A percentile compares a stretch with the other conserved stretches of the same genome.
Evolutionary conservation across 2,888 invertebrate species (phyloP).

Genomic region (Trypoxylon attenuatum): DNA sequence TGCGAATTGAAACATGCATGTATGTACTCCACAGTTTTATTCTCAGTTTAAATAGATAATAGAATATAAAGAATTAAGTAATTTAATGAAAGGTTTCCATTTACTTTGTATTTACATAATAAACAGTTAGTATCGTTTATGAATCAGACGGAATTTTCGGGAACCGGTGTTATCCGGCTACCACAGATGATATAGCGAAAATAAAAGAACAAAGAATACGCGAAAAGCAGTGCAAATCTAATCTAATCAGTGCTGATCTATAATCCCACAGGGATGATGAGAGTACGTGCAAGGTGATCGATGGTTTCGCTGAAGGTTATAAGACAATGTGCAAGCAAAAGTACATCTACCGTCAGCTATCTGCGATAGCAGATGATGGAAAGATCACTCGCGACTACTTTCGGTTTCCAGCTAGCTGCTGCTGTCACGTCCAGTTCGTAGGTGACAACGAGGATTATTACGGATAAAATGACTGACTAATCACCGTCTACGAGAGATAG

Average conservation of each 20-base stretch:
- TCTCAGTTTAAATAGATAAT: too few relatives aligned
- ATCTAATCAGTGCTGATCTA: background rate
- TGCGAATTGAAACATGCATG: slow-evolving; percentile 84
- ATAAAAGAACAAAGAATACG: background rate
- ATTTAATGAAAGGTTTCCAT: too few relatives aligned
- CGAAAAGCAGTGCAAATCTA: background rate
- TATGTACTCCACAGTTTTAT: slow-evolving; percentile 77
- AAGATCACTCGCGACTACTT: slow-evolving; percentile 76
- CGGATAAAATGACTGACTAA: background rate
- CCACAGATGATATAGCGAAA: too few relatives aligned
- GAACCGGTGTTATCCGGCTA: too few relatives aligned
- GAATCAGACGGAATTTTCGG: too few relatives aligned
- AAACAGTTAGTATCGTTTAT: too few relatives aligned
- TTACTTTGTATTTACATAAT: background rate
- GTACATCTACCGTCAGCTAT: slow-evolving; percentile 76
- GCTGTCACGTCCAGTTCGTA: slow-evolving; percentile 76
- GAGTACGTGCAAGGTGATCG: slow-evolving; percentile 66
- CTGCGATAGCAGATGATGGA: slow-evolving; percentile 76
- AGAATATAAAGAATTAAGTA: too few relatives aligned
- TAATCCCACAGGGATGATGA: slow-evolving; percentile 58
- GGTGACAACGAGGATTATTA: background rate
- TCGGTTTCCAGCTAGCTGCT: slow-evolving; percentile 84
- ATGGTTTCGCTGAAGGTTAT: slow-evolving; percentile 72
- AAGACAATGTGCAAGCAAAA: slow-evolving; percentile 78
- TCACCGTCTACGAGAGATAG: too few relatives aligned